These are phyloP conservation scores for Malurus melanocephalus DNA, from an alignment of 2,113 vertebrate genomes.

Conservation along the genomic window DNA sequence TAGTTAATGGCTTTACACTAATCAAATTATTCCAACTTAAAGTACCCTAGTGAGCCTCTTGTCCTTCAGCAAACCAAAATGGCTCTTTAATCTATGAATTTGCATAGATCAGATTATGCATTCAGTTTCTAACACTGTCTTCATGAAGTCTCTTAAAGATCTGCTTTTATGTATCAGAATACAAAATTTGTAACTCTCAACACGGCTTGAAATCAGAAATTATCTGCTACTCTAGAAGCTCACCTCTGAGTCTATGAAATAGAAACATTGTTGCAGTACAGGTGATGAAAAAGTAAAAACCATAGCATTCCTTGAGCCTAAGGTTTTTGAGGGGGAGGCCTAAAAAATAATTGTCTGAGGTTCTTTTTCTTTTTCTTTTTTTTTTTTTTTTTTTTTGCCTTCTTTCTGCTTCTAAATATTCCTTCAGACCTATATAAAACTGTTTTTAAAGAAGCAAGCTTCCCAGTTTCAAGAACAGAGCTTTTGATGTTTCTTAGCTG, in stretches of 20 bases:
- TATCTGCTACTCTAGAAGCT: not conserved
- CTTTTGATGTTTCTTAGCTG: slow-evolving; percentile 24
- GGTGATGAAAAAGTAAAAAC: not conserved
- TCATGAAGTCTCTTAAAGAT: not conserved
- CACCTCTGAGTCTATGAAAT: not conserved
- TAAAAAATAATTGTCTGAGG: not conserved
- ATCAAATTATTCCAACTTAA: slow-evolving; percentile 30
- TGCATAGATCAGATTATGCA: not conserved
- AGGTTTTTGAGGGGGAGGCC: not conserved
- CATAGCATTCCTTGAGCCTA: not conserved
- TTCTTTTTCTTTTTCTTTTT: too few relatives aligned
- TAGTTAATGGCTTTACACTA: slow-evolving; percentile 19
- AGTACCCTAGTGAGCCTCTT: not conserved
- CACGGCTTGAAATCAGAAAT: slow-evolving; percentile 7
- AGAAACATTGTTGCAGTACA: not conserved
- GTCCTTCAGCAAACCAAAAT: not conserved
- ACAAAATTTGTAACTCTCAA: not conserved
- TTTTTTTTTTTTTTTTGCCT: not conserved
- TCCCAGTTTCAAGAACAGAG: not conserved
- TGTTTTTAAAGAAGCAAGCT: not conserved
- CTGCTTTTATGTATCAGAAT: not conserved
- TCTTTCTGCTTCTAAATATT: slow-evolving; percentile 1
- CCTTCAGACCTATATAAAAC: not conserved
- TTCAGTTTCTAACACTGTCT: not conserved
- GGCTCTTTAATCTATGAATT: slow-evolving; percentile 2